Evolutionary conservation across 2,888 invertebrate species (phyloP).

Genomic region (Aleiodes testaceus): DNA sequence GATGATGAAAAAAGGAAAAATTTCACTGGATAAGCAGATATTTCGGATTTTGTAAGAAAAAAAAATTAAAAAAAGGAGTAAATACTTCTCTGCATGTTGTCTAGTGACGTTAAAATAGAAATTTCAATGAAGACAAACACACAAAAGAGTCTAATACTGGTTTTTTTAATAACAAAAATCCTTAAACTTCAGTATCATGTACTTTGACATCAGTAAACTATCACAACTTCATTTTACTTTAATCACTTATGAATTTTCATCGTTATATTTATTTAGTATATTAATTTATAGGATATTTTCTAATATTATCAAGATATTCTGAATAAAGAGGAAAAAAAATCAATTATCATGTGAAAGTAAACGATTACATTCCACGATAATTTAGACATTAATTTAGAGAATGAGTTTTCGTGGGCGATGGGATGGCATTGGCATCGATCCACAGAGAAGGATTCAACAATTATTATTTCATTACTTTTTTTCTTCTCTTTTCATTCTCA

Average conservation of each 20-base stretch:
- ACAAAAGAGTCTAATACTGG: conserved; percentile 18
- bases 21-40: conserved; percentile 1
- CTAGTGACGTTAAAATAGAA: conserved; percentile 17
- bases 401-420: neutral
- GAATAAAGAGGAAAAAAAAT: neutral
- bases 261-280: neutral
- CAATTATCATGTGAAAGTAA: neutral
- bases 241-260: too few species aligned
- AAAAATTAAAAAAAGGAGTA: neutral
- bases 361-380: conserved; percentile 19
- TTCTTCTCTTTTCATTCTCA: neutral
- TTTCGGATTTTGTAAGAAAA: conserved; percentile 9
- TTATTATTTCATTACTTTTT: conserved; percentile 29
- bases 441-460: conserved; percentile 11
- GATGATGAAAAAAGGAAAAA: neutral
- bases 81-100: conserved; percentile 6
- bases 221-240: neutral
- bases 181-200: too few species aligned
- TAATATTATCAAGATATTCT: neutral
- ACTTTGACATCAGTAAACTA: neutral
- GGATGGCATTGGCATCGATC: conserved; percentile 19
- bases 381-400: conserved; percentile 9
- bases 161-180: neutral
- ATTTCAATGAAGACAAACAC: conserved; percentile 13
- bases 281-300: conserved; percentile 6